Base-by-base conservation (phyloP, 1,140 invertebrate species). In the Stegodyphus dumicola region DNA sequence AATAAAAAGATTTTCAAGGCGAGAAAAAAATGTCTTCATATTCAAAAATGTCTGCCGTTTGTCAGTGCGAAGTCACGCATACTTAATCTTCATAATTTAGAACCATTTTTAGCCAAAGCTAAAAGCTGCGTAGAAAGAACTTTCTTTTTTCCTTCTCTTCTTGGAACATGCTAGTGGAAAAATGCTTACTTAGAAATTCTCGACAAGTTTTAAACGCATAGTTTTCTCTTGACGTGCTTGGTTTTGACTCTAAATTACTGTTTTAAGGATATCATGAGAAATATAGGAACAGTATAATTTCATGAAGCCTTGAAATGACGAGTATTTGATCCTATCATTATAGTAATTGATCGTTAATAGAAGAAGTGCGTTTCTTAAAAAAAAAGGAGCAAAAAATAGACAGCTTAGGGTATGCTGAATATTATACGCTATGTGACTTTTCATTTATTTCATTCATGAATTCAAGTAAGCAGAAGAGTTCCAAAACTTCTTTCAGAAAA, bases 11-110 rank as follows among this genome's bases (percentile, higher is more conserved):
- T 33, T 33, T 33, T 33, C 33, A 33, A 33, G 33, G 33, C 33
- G 33, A 33, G 33, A 33, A 33, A 33, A 33, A 33, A 33, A 33
- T 3, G 33, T 33, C 33, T 33, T 33, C 33, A 3, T 33, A 33
- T 51, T 52, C n/a, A 60, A 76, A 66, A 33, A 7, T 73, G 11
- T 49, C n/a, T 52, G 33, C 33, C 67, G 67, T 81, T 81, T 73
- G 78, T 81, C 70, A 73, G n/a, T 11, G 67, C 60, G 71, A 73
- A 81, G 52, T 81, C 78, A 81, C 9, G 78, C 78, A 64, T 65
- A 13, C 6, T 69, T 81, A 81, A 81, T 81, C 78, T 69, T 52
- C 51, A 51, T 73, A 60, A 73, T 81, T 73, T 73, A 73, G 71
- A 81, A 69, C 73, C 56, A 17, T 51, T 48, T 67, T 49, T 53